Evolutionary conservation across 2,113 vertebrate genomes (phyloP).

Genomic region (Salvator merianae): DNA sequence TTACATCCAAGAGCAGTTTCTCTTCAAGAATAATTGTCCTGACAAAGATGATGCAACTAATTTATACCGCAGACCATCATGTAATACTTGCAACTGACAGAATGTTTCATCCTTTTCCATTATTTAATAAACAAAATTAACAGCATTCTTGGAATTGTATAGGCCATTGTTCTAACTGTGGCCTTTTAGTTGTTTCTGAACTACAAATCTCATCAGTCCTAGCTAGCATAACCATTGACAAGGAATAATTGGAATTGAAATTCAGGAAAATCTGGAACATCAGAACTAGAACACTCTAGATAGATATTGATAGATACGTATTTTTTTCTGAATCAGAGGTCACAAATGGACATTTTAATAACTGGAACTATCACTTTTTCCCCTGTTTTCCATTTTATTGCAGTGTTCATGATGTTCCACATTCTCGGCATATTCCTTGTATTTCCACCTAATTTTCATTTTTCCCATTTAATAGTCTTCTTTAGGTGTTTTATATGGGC

Average conservation of each 20-base stretch:
- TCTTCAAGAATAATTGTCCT: not conserved
- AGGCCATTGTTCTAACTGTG: not conserved
- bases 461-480: no score
- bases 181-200: no score
- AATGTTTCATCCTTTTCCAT: not conserved
- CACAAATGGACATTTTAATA: no score
- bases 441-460: not conserved
- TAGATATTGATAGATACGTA: no score
- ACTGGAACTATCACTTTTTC: not conserved
- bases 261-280: no score
- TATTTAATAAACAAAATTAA: conserved; percentile 11
- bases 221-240: no score
- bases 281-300: no score
- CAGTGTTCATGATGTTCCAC: not conserved
- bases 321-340: no score
- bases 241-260: no score
- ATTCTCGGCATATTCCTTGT: not conserved
- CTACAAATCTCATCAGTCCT: no score
- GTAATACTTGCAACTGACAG: not conserved
- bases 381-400: not conserved
- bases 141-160: not conserved
- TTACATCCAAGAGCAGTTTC: not conserved
- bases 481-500: not conserved
- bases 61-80: conserved; percentile 32
- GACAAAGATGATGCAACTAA: not conserved